These are phyloP conservation scores for Meles meles DNA, from an alignment of 2,113 vertebrate species.

Conservation along the genomic window DNA sequence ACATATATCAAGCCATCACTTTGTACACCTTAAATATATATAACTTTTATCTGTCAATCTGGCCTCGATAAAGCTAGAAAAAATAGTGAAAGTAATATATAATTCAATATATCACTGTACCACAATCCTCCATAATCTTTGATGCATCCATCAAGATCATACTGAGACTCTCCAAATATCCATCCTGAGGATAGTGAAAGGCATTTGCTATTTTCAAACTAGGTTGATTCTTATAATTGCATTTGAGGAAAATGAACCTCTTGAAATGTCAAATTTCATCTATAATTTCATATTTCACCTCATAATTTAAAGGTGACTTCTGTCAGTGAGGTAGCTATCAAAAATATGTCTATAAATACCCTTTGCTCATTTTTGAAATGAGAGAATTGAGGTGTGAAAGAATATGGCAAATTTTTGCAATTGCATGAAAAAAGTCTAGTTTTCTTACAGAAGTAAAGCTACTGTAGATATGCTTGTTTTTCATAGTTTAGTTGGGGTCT, in stretches of 20 bases:
- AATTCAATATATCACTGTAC: background rate
- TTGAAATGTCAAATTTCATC: constrained; percentile 19
- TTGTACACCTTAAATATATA: background rate
- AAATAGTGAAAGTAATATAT: background rate
- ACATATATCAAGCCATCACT: background rate
- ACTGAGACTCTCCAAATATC: background rate
- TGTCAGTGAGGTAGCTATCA: background rate
- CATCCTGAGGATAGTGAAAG: background rate
- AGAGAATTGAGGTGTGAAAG: background rate
- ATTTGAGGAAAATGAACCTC: background rate
- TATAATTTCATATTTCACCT: constrained; percentile 10
- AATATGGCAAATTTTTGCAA: background rate
- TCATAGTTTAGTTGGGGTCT: background rate
- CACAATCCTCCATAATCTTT: background rate
- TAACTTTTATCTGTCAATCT: background rate
- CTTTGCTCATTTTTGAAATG: background rate
- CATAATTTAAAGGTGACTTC: constrained; percentile 28
- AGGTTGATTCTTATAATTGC: background rate
- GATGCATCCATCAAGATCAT: background rate
- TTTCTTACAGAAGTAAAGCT: background rate
- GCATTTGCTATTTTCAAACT: background rate
- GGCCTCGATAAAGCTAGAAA: background rate
- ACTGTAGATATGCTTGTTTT: background rate
- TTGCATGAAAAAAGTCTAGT: background rate
- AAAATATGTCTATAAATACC: background rate